Base-by-base conservation (phyloP, 2,113 vertebrate species). In the Tor tambroides region DNA sequence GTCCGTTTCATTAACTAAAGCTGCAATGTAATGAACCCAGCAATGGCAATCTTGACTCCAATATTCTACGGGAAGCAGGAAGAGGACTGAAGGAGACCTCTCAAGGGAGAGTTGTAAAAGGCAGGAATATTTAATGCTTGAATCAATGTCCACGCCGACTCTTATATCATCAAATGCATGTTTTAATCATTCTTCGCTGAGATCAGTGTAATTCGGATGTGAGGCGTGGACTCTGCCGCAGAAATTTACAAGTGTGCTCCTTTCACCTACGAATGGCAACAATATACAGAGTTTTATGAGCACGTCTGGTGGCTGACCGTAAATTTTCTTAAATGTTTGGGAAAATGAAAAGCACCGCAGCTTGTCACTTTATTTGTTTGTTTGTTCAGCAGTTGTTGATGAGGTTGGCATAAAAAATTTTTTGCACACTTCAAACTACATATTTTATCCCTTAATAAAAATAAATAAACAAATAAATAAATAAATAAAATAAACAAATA, bases 181-280 rank as follows among this genome's bases (percentile, higher is more conserved):
- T 96, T 97, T 97, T 97, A 97, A 96, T 95, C 96, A 96, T 95
- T 96, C 92, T 92, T 94, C 92, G 26, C 93, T 92, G 94, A 96
- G 96, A 97, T 98, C 97, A 97, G 96, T 97, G 95, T 95, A 95
- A 96, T 96, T 97, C 95, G 95, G 96, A 96, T 96, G 95, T 94
- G 93, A 95, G 94, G 94, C 94, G 95, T 94, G 95, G 94, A 94
- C 93, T 93, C 94, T 94, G 95, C 96, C 91, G 95, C 93, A 95
- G 95, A 95, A 96, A 97, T 97, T 97, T 96, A 97, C 95, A 97
- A 96, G 95, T 94, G 92, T 95, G 95, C 94, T 95, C 92, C 92
- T 92, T 96, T 96, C 94, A 95, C 96, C 96, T 95, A 96, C 93
- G 83, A 91, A 95, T 93, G 95, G 91, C 93, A 94, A 95, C 35